Conservation (phyloP, 2,113 vertebrate genomes). For the Mionectes macconnelli region DNA sequence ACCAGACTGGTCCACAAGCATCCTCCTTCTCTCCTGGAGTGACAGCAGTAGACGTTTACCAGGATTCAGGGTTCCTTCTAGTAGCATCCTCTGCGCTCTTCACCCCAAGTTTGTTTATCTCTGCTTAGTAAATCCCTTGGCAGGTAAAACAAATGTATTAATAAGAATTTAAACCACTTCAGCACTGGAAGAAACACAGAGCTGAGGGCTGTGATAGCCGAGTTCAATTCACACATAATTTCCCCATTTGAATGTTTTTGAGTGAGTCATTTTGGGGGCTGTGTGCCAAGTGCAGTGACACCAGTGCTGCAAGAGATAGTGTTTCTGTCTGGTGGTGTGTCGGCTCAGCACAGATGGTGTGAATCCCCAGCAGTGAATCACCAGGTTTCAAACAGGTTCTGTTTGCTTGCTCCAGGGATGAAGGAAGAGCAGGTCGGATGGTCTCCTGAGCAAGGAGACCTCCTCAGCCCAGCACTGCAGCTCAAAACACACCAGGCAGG, state of each 20-base stretch:
- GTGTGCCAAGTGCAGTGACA: rapidly evolving
- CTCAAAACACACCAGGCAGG: background rate
- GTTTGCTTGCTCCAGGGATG: background rate
- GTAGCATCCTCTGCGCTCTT: background rate
- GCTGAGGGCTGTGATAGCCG: background rate
- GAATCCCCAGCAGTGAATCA: background rate
- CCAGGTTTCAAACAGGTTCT: rapidly evolving
- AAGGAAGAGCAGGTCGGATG: background rate
- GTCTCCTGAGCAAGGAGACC: background rate
- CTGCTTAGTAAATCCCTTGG: background rate
- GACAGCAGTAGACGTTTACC: background rate
- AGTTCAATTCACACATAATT: background rate
- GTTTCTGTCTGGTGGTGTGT: background rate
- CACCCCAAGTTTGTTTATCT: background rate
- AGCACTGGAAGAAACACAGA: background rate
- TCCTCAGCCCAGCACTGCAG: background rate
- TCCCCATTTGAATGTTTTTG: background rate
- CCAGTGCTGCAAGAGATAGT: background rate
- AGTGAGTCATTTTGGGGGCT: background rate
- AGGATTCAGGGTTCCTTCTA: background rate
- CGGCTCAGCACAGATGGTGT: background rate
- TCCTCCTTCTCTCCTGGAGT: background rate
- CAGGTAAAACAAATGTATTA: background rate
- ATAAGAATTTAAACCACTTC: background rate
- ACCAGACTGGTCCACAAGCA: background rate